Percentiles rank a stretch among this genome's conserved stretches.
Evolutionary conservation across 2,797 vertebrate genomes (phyloP).

Genomic region (Ceryle rudis): DNA sequence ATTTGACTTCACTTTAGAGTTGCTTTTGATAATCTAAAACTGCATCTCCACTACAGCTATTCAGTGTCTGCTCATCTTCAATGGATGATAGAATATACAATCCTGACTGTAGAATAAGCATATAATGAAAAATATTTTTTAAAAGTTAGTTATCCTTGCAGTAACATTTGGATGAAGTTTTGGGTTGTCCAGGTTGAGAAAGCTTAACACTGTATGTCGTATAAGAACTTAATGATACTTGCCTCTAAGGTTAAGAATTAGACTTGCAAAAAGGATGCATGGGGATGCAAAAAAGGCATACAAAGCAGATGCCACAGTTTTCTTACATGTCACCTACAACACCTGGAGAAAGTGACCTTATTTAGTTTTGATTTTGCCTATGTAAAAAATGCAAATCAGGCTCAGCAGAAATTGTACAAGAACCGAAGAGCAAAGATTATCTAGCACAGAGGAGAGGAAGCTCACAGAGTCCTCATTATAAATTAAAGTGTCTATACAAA

Average conservation of each 20-base stretch:
- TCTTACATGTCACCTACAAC: background rate
- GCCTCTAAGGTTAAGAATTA: background rate
- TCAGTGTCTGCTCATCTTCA: background rate
- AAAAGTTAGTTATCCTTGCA: background rate
- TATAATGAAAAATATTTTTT: background rate
- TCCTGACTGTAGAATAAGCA: background rate
- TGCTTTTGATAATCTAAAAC: background rate
- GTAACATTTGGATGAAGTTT: background rate
- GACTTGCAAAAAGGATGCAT: background rate
- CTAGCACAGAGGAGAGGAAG: background rate
- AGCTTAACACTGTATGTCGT: background rate
- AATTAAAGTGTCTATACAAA: background rate
- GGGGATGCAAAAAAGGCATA: background rate
- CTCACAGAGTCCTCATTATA: background rate
- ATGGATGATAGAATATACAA: background rate
- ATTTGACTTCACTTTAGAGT: background rate
- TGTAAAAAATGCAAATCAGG: constrained; percentile 9
- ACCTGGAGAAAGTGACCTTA: constrained; percentile 33
- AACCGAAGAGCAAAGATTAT: background rate
- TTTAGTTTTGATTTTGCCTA: background rate
- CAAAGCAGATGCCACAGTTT: background rate
- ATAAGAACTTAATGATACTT: background rate
- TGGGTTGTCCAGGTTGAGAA: background rate
- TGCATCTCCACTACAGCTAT: background rate
- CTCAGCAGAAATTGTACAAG: background rate